Conservation (phyloP, 2,797 vertebrate species). For the Garrulus glandarius region DNA sequence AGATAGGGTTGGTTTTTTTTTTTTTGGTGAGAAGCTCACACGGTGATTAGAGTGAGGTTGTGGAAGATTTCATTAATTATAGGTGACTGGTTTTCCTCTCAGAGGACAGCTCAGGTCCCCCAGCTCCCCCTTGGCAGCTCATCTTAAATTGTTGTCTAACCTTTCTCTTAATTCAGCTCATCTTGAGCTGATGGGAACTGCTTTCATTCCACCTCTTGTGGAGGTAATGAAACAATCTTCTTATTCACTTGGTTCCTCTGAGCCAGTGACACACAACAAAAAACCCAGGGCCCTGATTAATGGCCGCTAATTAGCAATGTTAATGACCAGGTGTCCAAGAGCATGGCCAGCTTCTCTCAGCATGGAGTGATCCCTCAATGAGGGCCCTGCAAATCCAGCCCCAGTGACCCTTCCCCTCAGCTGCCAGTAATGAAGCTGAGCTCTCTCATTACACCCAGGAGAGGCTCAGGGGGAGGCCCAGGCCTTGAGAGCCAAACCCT, state of each 20-base stretch:
- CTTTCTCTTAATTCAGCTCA: slow-evolving; percentile 84
- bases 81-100: slow-evolving; percentile 81
- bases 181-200: slow-evolving; percentile 88
- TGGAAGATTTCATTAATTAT: slow-evolving; percentile 84
- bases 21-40: slow-evolving; percentile 69
- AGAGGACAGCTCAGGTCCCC: slow-evolving; percentile 74
- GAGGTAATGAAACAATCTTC: slow-evolving; percentile 89
- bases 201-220: slow-evolving; percentile 86
- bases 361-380: slow-evolving; percentile 87
- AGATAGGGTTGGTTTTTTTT: not conserved
- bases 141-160: slow-evolving; percentile 83
- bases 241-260: slow-evolving; percentile 82
- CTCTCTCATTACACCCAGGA: slow-evolving; percentile 85
- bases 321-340: slow-evolving; percentile 99
- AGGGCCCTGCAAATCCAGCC: slow-evolving; percentile 90
- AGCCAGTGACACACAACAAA: slow-evolving; percentile 80
- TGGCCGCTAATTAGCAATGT: slow-evolving; percentile 99
- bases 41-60: slow-evolving; percentile 77
- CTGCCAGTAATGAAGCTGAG: slow-evolving; percentile 83
- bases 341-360: slow-evolving; percentile 94
- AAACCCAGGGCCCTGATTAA: slow-evolving; percentile 92
- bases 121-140: slow-evolving; percentile 64
- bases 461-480: slow-evolving; percentile 79
- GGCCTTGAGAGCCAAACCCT: slow-evolving; percentile 80
- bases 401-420: slow-evolving; percentile 88